Conservation (phyloP, 2,113 vertebrate genomes). For the Nothocercus julius region DNA sequence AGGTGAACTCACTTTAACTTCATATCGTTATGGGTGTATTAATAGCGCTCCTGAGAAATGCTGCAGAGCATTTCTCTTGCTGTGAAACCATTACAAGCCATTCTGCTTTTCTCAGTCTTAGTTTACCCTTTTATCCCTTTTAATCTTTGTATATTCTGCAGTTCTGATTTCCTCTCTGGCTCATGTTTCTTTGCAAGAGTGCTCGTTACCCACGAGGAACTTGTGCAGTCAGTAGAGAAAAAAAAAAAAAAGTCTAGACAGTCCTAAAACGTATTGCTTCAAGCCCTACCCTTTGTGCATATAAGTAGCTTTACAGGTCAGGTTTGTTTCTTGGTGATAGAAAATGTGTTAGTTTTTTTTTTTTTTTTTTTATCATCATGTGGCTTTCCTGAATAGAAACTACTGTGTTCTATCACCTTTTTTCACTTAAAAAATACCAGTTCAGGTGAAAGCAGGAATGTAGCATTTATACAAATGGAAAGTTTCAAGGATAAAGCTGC, state of each 20-base stretch:
- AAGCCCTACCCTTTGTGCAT: background rate
- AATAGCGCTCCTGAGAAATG: background rate
- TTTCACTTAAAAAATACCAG: background rate
- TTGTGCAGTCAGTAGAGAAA: background rate
- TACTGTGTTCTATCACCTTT: background rate
- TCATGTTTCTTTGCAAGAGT: background rate
- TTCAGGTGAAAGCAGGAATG: background rate
- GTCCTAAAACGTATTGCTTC: background rate
- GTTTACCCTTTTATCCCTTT: background rate
- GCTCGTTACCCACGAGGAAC: background rate
- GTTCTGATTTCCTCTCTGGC: background rate
- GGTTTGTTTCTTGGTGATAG: background rate
- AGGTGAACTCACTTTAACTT: background rate
- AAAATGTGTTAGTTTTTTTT: background rate
- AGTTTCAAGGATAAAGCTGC: background rate
- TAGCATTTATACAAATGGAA: background rate
- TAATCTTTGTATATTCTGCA: background rate
- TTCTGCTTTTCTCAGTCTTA: background rate
- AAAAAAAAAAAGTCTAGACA: too few species aligned
- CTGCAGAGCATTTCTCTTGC: background rate
- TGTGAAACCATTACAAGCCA: background rate
- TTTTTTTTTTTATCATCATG: background rate
- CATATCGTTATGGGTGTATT: background rate
- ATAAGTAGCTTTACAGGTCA: background rate
- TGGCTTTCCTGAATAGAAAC: slow-evolving; percentile 1